A percentile compares a stretch with the other conserved stretches of the same genome.
phyloP scores from a whole-genome alignment of 2,888 invertebrate species.

The Ceramica pisi region DNA sequence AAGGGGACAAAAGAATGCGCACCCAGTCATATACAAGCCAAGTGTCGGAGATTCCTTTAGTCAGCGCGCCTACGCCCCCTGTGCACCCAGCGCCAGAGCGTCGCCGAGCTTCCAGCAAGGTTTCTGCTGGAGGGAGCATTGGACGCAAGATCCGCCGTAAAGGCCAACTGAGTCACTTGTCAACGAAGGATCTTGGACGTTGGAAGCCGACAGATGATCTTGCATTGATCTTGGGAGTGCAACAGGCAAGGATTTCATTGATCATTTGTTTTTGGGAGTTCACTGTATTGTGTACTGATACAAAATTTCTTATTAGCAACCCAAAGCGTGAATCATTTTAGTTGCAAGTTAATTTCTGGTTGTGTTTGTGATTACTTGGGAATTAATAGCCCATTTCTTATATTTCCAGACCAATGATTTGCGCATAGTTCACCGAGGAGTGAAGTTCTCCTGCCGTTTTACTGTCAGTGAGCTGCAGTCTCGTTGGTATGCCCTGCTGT shows the following conservation, averaged over 20 bases:
- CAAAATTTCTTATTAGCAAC: neutral
- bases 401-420: slow-evolving; percentile 93
- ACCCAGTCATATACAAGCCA: slow-evolving; percentile 89
- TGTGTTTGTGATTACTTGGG: neutral
- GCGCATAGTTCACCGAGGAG: slow-evolving; percentile 96
- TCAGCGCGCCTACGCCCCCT: slow-evolving; percentile 74
- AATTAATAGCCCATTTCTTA: neutral
- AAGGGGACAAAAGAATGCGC: slow-evolving; percentile 86
- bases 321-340: neutral
- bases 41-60: slow-evolving; percentile 85
- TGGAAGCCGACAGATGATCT: slow-evolving; percentile 99
- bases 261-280: neutral
- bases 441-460: slow-evolving; percentile 98
- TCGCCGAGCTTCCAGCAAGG: slow-evolving; percentile 83
- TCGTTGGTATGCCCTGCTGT: slow-evolving; percentile 98
- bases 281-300: too few species aligned
- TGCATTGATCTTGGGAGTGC: slow-evolving; percentile 97
- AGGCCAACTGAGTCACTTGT: slow-evolving; percentile 92
- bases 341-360: neutral
- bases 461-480: slow-evolving; percentile 98
- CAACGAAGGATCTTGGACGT: slow-evolving; percentile 96
- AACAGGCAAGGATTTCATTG: slow-evolving; percentile 92
- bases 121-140: slow-evolving; percentile 80
- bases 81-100: slow-evolving; percentile 76
- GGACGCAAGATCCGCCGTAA: slow-evolving; percentile 91